Evolutionary conservation across 2,888 invertebrate species (phyloP).

Genomic region (Dicycla oo): DNA sequence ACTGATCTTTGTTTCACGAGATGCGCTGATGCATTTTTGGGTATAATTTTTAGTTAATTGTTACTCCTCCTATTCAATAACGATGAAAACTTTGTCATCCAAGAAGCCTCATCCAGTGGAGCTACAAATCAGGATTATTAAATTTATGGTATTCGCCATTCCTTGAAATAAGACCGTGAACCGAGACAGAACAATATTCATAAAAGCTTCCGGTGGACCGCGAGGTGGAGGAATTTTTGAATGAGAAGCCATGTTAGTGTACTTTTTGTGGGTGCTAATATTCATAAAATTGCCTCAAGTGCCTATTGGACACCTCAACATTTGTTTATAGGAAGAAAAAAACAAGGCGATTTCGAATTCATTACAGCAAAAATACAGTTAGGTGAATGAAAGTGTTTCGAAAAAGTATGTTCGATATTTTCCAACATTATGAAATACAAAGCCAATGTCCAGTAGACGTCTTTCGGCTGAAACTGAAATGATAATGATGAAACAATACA

Average conservation of each 20-base stretch:
- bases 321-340: too few species aligned
- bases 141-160: not conserved
- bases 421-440: not conserved
- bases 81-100: not conserved
- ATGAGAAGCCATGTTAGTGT: constrained; percentile 4
- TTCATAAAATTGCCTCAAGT: not conserved
- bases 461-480: not conserved
- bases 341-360: not conserved
- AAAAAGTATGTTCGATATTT: not conserved
- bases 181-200: constrained; percentile 34
- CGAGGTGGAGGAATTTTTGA: constrained; percentile 41
- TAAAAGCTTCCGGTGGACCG: constrained; percentile 41
- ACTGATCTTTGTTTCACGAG: constrained; percentile 21
- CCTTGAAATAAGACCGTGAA: constrained; percentile 30
- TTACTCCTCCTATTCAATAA: not conserved
- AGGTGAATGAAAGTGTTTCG: not conserved
- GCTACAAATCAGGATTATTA: constrained; percentile 1
- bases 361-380: not conserved
- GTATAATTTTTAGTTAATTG: constrained; percentile 3
- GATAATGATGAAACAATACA: not conserved
- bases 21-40: not conserved
- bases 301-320: not conserved
- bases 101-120: not conserved
- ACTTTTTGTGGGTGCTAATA: constrained; percentile 11
- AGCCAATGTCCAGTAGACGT: not conserved